Conservation (phyloP, 2,797 vertebrate genomes). For the Dromococcyx pavoninus region DNA sequence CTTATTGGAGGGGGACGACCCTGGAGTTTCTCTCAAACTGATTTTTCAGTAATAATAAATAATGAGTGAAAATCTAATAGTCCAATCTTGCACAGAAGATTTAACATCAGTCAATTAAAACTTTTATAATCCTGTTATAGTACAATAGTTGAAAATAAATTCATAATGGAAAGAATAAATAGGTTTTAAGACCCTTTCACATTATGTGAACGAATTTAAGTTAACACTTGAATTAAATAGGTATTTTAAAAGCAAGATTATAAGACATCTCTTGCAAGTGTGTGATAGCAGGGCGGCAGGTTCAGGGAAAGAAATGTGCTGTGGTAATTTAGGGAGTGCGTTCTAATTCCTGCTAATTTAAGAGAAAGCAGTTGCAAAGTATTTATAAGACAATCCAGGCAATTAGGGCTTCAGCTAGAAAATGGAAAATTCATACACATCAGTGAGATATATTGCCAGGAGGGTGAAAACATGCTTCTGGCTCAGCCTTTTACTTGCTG, state of each 20-base stretch:
- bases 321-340: accelerated
- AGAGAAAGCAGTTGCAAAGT: neutral
- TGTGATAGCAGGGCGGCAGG: neutral
- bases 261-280: neutral
- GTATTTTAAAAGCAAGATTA: neutral
- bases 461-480: accelerated
- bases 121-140: constrained; percentile 26
- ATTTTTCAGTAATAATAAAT: constrained; percentile 37
- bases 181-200: neutral
- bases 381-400: neutral
- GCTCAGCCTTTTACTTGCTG: neutral
- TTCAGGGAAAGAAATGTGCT: neutral
- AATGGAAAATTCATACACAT: accelerated
- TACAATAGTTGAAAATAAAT: neutral
- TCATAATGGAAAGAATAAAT: neutral
- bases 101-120: constrained; percentile 27
- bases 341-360: neutral
- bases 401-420: neutral
- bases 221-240: neutral
- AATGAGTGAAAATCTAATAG: constrained; percentile 29
- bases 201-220: neutral
- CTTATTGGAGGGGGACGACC: neutral
- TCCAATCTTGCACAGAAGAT: constrained; percentile 12
- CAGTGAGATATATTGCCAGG: neutral
- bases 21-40: neutral